A percentile compares a stretch with the other conserved stretches of the same genome.
Conservation (phyloP, 2,888 invertebrate genomes). For the Anthophora plumipes region DNA sequence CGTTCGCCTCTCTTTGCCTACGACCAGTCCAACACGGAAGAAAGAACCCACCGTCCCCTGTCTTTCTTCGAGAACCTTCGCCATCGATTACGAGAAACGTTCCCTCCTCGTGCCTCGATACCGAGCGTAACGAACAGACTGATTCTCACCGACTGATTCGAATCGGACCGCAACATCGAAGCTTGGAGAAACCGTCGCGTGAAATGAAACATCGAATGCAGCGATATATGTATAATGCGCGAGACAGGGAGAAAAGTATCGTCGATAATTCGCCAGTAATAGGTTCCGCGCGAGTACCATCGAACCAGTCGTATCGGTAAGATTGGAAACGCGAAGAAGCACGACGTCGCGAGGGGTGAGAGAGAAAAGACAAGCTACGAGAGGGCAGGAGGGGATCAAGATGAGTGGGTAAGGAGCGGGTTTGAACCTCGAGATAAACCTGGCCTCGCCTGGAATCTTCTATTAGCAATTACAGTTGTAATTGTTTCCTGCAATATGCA, state of each 20-base stretch:
- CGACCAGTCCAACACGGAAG: constrained; percentile 16
- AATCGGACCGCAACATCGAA: too few species aligned
- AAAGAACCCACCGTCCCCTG: constrained; percentile 12
- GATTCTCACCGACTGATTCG: too few species aligned
- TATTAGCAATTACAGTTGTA: constrained; percentile 85
- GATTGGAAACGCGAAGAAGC: constrained; percentile 58
- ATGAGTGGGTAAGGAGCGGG: constrained; percentile 71
- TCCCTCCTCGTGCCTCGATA: neutral
- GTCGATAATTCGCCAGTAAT: constrained; percentile 42
- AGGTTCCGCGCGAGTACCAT: constrained; percentile 42
- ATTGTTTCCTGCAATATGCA: constrained; percentile 85
- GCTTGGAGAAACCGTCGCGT: too few species aligned
- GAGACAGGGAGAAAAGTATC: neutral
- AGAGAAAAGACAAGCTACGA: constrained; percentile 56
- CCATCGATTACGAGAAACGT: constrained; percentile 31
- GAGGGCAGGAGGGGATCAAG: constrained; percentile 51
- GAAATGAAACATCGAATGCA: too few species aligned
- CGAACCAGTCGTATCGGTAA: constrained; percentile 55
- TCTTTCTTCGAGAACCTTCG: neutral
- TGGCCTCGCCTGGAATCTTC: constrained; percentile 84
- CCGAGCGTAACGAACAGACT: too few species aligned
- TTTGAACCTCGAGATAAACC: constrained; percentile 82
- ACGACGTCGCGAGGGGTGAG: constrained; percentile 21
- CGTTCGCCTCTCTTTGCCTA: constrained; percentile 49
- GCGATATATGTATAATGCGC: neutral